A percentile compares a stretch with the other conserved stretches of the same genome.
phyloP scores from a whole-genome alignment of 2,888 invertebrate species.

The Diplazon laetatorius region DNA sequence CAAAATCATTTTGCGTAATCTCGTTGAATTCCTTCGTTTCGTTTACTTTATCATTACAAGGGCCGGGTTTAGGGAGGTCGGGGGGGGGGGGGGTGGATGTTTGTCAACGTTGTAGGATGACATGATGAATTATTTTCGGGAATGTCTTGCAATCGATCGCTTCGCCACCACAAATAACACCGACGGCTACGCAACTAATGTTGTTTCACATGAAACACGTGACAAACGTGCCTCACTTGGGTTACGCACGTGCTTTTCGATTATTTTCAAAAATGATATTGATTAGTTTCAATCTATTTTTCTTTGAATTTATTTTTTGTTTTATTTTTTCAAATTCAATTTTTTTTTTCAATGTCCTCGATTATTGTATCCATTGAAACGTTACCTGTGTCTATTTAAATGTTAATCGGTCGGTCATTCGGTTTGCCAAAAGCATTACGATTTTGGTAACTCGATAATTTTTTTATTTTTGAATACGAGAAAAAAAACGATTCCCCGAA shows the following conservation, averaged over 20 bases:
- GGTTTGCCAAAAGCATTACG: conserved; percentile 12
- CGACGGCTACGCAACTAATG: conserved; percentile 55
- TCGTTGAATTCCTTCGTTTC: conserved; percentile 31
- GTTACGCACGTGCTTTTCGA: too few relatives aligned
- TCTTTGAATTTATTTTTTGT: too few relatives aligned
- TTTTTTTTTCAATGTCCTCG: conserved; percentile 37
- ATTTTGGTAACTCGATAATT: background rate
- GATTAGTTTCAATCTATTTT: too few relatives aligned
- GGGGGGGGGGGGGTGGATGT: conserved; percentile 24
- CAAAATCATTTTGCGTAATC: conserved; percentile 51
- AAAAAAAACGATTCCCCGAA: too few relatives aligned
- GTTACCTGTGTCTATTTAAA: conserved; percentile 6
- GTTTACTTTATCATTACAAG: conserved; percentile 39
- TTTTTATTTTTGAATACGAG: too few relatives aligned
- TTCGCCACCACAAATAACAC: conserved; percentile 54
- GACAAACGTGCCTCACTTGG: conserved; percentile 34
- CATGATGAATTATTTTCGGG: conserved; percentile 50
- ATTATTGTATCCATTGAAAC: too few relatives aligned
- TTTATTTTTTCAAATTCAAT: conserved; percentile 33
- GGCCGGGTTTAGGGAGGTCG: conserved; percentile 29
- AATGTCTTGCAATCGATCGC: conserved; percentile 60
- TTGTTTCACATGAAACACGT: conserved; percentile 50
- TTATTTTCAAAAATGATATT: too few relatives aligned
- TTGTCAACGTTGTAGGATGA: conserved; percentile 39
- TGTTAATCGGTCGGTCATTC: conserved; percentile 14